Evolutionary conservation across 2,113 vertebrate species (phyloP), one percentile per base, ranked within the genome.

Genomic region (Sigmodon hispidus): DNA sequence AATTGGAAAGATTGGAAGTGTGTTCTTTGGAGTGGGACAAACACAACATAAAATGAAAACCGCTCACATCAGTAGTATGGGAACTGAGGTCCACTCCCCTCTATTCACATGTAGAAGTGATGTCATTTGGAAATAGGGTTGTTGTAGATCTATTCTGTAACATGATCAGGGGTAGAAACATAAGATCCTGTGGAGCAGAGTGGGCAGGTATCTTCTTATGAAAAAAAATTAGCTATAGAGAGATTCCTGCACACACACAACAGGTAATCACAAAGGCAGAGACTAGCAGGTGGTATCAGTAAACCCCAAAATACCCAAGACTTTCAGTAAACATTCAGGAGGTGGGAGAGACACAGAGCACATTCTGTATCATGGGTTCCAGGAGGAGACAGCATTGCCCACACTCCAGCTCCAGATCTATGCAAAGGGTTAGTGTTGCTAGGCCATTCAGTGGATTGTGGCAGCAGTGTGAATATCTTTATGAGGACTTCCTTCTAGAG

Each of bases 1-100:
- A 97, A 94, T 85, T 96, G 59, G 83, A 88, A 98, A 91, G 89
- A 45, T 86, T 97, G 48, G 95, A 96, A 90, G 92, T 92, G 92
- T 96, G 80, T 81, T 50, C 96, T 76, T 96, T 45, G 2, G 7
- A 12, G 79, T 63, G 40, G 95, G 24, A 26, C 79, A 96, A 69
- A 91, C 95, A 94, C 69, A 65, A 87, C 83, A 77, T 86, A 79
- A 94, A 87, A 75, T 87, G 76, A 93, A 83, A 48, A 87, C 36
- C 80, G 93, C 16, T 85, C 81, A 7, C 0, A 0, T 87, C 61
- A 52, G 43, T 59, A 6, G 48, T 75, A 26, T 79, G 34, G 43
- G 12, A 2, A 16, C 26, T 65, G 3, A 90, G 0, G 45, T 40
- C 52, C 5, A 8, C 36, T 34, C 13, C 40, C 4, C 40, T 13